phyloP scores from a whole-genome alignment of 1,140 invertebrate species.

The Drosophila lacteicornis region DNA sequence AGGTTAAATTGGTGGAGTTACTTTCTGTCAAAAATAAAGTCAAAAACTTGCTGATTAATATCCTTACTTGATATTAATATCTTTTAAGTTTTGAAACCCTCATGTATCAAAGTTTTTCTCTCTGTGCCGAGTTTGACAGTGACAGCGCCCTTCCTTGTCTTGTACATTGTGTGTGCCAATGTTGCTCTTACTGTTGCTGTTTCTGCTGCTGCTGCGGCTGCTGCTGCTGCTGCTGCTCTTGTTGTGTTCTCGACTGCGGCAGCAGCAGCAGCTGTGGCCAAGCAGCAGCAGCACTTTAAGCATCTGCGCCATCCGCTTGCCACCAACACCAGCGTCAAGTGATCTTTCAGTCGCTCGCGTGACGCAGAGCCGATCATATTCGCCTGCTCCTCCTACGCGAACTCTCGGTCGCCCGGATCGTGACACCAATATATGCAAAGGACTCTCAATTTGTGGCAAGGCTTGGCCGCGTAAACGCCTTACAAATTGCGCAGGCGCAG shows the following conservation, averaged over 20 bases:
- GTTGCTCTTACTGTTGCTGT: slow-evolving; percentile 36
- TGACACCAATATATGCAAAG: slow-evolving; percentile 37
- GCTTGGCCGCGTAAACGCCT: slow-evolving; percentile 68
- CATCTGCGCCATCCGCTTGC: slow-evolving; percentile 37
- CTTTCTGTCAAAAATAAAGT: no score
- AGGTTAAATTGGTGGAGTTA: rapidly evolving
- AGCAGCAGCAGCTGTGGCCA: slow-evolving; percentile 16
- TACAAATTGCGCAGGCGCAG: slow-evolving; percentile 68
- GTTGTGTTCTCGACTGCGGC: slow-evolving; percentile 7
- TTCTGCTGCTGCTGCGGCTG: slow-evolving; percentile 20
- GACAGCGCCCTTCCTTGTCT: slow-evolving; percentile 56
- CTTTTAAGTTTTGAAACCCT: neutral
- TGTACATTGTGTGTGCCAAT: slow-evolving; percentile 39
- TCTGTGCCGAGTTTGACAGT: slow-evolving; percentile 31
- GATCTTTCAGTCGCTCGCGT: slow-evolving; percentile 67
- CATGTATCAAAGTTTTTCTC: neutral
- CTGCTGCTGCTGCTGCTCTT: slow-evolving; percentile 30
- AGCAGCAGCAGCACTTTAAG: slow-evolving; percentile 21
- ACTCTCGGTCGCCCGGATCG: slow-evolving; percentile 3
- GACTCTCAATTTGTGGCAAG: slow-evolving; percentile 41
- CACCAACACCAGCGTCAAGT: slow-evolving; percentile 39
- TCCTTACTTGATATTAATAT: neutral
- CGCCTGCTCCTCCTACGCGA: slow-evolving; percentile 60
- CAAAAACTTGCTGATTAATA: no score
- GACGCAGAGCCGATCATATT: slow-evolving; percentile 65